phyloP scores from a whole-genome alignment of 2,113 vertebrate genomes.

The Limnothrissa miodon region DNA sequence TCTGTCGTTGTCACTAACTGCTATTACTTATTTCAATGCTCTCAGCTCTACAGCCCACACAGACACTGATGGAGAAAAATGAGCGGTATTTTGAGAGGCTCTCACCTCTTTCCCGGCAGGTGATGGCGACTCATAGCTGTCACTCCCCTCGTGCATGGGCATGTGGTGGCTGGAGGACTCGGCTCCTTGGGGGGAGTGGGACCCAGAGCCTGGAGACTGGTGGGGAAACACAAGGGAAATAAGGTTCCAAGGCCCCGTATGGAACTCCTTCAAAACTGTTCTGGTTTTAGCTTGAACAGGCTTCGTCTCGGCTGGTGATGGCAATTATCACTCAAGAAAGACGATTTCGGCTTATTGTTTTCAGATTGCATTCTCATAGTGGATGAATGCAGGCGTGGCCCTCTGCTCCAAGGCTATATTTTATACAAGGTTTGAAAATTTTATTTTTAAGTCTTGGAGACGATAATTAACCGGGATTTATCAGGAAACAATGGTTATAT shows the following conservation, averaged over 20 bases:
- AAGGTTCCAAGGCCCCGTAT: neutral
- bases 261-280: neutral
- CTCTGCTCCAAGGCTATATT: neutral
- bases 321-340: neutral
- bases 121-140: constrained; percentile 75
- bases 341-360: neutral
- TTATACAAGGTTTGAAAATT: neutral
- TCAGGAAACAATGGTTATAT: neutral
- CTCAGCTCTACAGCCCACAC: neutral
- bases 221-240: constrained; percentile 43
- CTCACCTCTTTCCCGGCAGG: constrained; percentile 85
- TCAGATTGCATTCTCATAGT: neutral
- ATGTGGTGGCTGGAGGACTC: constrained; percentile 82
- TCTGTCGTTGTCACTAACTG: neutral
- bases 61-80: neutral
- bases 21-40: neutral
- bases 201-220: constrained; percentile 85
- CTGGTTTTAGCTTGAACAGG: neutral
- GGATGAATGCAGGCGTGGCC: neutral
- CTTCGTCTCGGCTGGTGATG: neutral
- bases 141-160: constrained; percentile 75
- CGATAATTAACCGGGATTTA: neutral
- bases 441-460: neutral
- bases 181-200: constrained; percentile 85
- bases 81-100: neutral